Evolutionary conservation across 2,888 invertebrate species (phyloP), one percentile per base, ranked within the genome.

Genomic region (Embidobia sp.): DNA sequence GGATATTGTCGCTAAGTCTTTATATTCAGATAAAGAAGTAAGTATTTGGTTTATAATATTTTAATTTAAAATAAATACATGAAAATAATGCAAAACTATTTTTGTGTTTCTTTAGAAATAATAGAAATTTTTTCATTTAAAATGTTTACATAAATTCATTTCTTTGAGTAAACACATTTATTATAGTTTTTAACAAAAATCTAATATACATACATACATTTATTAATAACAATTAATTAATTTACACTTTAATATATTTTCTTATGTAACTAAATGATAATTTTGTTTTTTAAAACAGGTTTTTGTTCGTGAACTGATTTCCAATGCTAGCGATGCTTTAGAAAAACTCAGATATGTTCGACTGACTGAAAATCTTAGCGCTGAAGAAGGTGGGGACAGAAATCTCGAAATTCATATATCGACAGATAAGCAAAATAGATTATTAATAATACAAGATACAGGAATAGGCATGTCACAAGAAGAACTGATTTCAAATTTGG

Each of bases 21-120:
- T 99, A 29, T 99, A 99, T 90, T 98, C 98, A 0, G 98, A 99
- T 84, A 98, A 98, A 90, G 98, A 99, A 92, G 95, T 95, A 88
- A 85, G 87, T 1, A 53, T n/a, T n/a, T n/a, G n/a, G n/a, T n/a
- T n/a, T n/a, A n/a, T n/a, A n/a, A n/a, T n/a, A n/a, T n/a, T n/a
- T n/a, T n/a, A n/a, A n/a, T n/a, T n/a, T n/a, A n/a, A n/a, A n/a
- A n/a, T n/a, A n/a, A n/a, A n/a, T n/a, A n/a, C n/a, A n/a, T n/a
- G n/a, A n/a, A n/a, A n/a, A n/a, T n/a, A n/a, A n/a, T n/a, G n/a
- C n/a, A n/a, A n/a, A n/a, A n/a, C n/a, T n/a, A n/a, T n/a, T n/a
- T n/a, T n/a, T n/a, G n/a, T n/a, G n/a, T n/a, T n/a, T n/a, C n/a
- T n/a, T n/a, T n/a, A n/a, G n/a, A n/a, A n/a, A n/a, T n/a, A n/a